These are phyloP conservation scores for Anastrepha ludens DNA, from an alignment of 1,140 invertebrate species.

Conservation along the genomic window DNA sequence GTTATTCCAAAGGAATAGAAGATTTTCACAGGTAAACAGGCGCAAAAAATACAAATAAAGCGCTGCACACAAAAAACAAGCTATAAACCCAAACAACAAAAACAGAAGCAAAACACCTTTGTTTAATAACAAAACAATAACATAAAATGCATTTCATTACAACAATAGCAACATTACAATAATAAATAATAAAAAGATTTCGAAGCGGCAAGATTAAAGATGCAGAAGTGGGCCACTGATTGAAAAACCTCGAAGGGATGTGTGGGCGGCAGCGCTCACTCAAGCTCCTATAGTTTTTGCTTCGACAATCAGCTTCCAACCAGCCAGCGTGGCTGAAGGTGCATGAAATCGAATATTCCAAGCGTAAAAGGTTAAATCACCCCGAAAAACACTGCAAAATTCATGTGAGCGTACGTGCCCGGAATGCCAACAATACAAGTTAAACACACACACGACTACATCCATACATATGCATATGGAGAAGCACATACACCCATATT, in stretches of 20 bases:
- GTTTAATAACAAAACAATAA: not conserved
- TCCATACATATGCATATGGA: not conserved
- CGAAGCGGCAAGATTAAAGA: not conserved
- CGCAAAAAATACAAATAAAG: not conserved
- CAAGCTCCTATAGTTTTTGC: not conserved
- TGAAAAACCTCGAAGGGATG: not conserved
- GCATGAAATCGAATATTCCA: slow-evolving; percentile 32
- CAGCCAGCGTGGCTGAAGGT: not conserved
- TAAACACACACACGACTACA: not conserved
- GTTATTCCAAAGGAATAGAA: slow-evolving; percentile 18
- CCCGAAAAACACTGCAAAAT: slow-evolving; percentile 48
- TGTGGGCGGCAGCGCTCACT: not conserved
- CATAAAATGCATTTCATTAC: not conserved
- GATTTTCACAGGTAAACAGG: not conserved
- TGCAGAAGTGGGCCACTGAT: not conserved
- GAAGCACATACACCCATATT: not conserved
- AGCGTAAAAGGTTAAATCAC: slow-evolving; percentile 45
- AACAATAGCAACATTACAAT: not conserved
- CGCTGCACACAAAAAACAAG: not conserved
- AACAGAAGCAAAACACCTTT: not conserved
- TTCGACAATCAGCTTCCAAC: not conserved
- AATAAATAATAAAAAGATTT: not conserved
- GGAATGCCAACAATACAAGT: not conserved
- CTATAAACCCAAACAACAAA: not conserved
- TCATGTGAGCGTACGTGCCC: slow-evolving; percentile 45